Evolutionary conservation across 2,888 invertebrate species (phyloP), one percentile per base, ranked within the genome.

Genomic region (Caenorhabditis sp.): DNA sequence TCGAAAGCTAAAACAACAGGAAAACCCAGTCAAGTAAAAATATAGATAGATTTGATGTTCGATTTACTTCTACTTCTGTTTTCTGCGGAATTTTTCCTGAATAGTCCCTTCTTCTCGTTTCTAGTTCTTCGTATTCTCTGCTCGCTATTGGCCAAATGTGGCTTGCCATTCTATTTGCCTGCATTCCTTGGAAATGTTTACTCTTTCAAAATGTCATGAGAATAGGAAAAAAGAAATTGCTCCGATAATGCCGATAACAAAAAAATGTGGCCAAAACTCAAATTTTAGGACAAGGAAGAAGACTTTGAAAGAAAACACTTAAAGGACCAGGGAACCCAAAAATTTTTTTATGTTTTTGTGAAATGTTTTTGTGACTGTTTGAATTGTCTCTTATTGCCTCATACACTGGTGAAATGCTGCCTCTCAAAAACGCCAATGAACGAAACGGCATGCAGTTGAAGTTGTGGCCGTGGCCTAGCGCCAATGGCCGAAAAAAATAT

Each of bases 131-230:
- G 2, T 2, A 13, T 35, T 9, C 35, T 7, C 4, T 3, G 43
- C 45, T 68, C 37, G 43, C 43, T 43, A 61, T 45, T 26, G 15
- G 43, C 11, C 22, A 50, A 45, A 43, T 48, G 35, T 50, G 32
- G 39, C 52, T 61, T 20, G 46, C 26, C 22, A 43, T 35, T 61
- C 37, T 65, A 32, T 43, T 59, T 55, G 50, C 65, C 65, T 26
- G 32, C 71, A 52, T 68, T 68, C 50, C 56, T 59, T 6, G 27
- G 59, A 35, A 48, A 35, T 59, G 59, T 59, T 70, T 59, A 53
- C 53, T 66, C 66, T 66, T 39, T 53, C 46, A 37, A 32, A 52
- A 41, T 32, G 30, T 26, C 35, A 52, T 35, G 48, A 56, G 39
- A 20, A 61, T 45, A 50, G 58, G 46, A 22, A 50, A 46, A 37